Evolutionary conservation across 2,797 vertebrate genomes (phyloP).

Genomic region (Dendrocincla fuliginosa): DNA sequence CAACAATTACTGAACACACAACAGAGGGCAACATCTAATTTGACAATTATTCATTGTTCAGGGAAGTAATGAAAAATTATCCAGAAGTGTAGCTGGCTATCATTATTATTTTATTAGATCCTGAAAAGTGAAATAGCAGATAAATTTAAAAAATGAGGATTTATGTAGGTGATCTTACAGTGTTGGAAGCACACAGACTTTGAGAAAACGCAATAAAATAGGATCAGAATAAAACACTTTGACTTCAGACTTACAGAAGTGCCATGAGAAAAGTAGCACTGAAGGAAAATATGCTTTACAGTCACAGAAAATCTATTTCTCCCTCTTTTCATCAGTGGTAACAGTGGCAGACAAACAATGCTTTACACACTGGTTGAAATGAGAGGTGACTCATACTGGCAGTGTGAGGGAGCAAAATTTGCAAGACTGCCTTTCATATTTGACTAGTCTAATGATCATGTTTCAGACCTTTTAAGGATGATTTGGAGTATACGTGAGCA

Average conservation of each 20-base stretch:
- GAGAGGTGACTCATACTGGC: conserved; percentile 26
- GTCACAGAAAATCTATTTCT: not conserved
- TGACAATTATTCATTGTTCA: not conserved
- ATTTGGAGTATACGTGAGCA: not conserved
- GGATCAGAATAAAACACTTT: not conserved
- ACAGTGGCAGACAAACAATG: not conserved
- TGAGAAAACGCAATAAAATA: not conserved
- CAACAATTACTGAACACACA: not conserved
- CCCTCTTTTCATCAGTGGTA: not conserved
- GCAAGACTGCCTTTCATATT: conserved; percentile 2
- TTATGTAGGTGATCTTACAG: not conserved
- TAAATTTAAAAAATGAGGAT: not conserved
- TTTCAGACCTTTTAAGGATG: conserved; percentile 32
- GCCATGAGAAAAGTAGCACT: not conserved
- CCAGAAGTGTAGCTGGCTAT: not conserved
- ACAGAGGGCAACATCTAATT: not conserved
- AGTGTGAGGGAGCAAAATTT: conserved; percentile 8
- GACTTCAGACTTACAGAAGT: not conserved
- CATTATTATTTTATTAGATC: not conserved
- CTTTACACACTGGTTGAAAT: not conserved
- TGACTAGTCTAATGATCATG: not conserved
- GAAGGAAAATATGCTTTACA: not conserved
- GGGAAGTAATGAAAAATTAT: not conserved
- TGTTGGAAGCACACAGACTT: not conserved
- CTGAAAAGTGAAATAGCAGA: not conserved